Base-by-base conservation (phyloP, 2,888 invertebrate species). In the Phaonia tiefii region DNA sequence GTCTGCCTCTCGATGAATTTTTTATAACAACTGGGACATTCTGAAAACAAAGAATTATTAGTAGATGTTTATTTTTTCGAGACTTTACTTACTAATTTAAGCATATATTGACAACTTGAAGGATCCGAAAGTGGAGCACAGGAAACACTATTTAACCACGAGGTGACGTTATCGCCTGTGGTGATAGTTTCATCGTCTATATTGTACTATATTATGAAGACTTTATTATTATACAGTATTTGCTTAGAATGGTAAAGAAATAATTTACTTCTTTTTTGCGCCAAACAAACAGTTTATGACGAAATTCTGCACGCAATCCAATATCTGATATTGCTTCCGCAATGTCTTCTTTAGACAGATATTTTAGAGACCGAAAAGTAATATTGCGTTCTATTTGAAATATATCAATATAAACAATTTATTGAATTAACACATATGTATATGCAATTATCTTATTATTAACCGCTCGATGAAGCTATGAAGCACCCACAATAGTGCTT, bases 221-320 rank as follows among this genome's bases (percentile, higher is more conserved):
- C 15, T 46, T 46, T 13, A 37, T 37, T 37, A 37, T 37, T 37
- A 37, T 37, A 37, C 37, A 37, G 37, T 37, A 37, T 37, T 37
- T 37, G 37, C 37, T 37, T 37, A 37, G 37, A 37, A 37, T 37
- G 26, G 31, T 13, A n/a, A 7, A 17, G n/a, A 37, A 17, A 26
- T 25, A 67, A 49, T 13, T 49, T 25, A 67, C 26, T 22, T 31
- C n/a, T 51, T 7, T 26, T 49, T 67, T 49, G 26, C 44, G n/a
- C 67, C 67, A 67, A 67, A 46, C n/a, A 49, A 67, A 49, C 22
- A 67, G 49, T 31, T 67, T 67, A 15, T 1, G n/a, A 22, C 67
- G 46, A 26, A 67, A 67, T 31, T 67, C 49, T 13, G 67, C 67
- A 44, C 67, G 49, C 22, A 26, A 20, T 46, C 67, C 67, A 67